phyloP scores from a whole-genome alignment of 1,140 invertebrate species.

The Rhizoglyphus robini region DNA sequence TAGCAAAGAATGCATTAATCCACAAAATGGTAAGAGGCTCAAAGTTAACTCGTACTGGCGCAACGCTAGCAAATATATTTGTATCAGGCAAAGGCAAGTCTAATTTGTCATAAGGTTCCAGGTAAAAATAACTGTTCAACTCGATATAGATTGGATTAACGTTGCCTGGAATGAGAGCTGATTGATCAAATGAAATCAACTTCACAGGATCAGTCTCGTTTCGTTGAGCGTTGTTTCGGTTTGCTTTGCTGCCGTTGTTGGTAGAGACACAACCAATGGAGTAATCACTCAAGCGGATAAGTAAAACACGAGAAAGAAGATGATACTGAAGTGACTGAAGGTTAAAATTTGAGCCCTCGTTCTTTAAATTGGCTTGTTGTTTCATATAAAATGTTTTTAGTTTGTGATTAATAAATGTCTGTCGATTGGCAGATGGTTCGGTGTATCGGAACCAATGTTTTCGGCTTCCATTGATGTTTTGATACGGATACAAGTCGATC shows the following conservation, averaged over 20 bases:
- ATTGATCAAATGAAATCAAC: slow-evolving; percentile 58
- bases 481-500: slow-evolving; percentile 92
- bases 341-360: not conserved
- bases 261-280: slow-evolving; percentile 21
- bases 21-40: slow-evolving; percentile 73
- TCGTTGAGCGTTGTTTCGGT: not conserved
- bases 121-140: slow-evolving; percentile 93
- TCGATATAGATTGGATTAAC: slow-evolving; percentile 82
- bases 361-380: not conserved
- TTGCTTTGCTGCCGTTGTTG: not conserved
- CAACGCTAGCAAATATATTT: slow-evolving; percentile 76
- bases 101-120: slow-evolving; percentile 79
- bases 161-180: slow-evolving; percentile 65
- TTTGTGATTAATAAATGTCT: slow-evolving; percentile 36
- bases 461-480: slow-evolving; percentile 66
- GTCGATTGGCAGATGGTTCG: slow-evolving; percentile 34
- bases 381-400: slow-evolving; percentile 32
- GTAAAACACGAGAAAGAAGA: slow-evolving; percentile 19
- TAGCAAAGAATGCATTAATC: slow-evolving; percentile 82
- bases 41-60: slow-evolving; percentile 69
- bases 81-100: slow-evolving; percentile 73
- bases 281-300: slow-evolving; percentile 21
- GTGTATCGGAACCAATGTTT: slow-evolving; percentile 61
- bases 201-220: slow-evolving; percentile 26
- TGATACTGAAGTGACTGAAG: not conserved